Evolutionary conservation across 1,140 invertebrate genomes (phyloP), one percentile per base, ranked within the genome.

Genomic region (Neocloeon triangulifer): DNA sequence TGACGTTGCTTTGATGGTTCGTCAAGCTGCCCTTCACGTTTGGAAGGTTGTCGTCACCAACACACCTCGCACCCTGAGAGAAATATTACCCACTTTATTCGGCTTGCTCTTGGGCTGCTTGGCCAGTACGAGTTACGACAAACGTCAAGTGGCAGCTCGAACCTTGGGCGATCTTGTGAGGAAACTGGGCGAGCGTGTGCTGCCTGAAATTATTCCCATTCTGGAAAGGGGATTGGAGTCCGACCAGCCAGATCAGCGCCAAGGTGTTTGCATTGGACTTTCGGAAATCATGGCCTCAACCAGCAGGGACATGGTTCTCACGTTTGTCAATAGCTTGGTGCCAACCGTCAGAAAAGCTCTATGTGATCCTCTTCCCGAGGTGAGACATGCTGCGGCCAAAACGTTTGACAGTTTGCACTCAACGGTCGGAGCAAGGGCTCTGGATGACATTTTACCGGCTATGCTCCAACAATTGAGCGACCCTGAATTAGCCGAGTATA

Each of bases 211-310:
- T 27, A 91, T 99, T 47, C 94, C 92, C 0, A 95, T 98, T 46
- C 56, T 99, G 25, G 89, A 98, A 54, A 65, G 70, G 37, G 89
- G 91, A 1, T 57, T 98, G 25, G 73, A 89, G 42, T 94, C 86
- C 1, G 73, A 86, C 28, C 66, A 79, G 28, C 52, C 84, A 6
- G 91, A 96, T 56, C 86, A 96, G 52, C 61, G 92, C 18, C 86
- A 97, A 56, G 94, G 92, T 43, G 94, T 98, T 8, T 96, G 92
- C 52, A 95, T 97, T 50, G 92, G 92, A 4, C 60, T 99, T 2
- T 86, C 84, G 1, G 95, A 99, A 64, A 98, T 99, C 41, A 94
- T 98, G 73, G 72, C 74, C 3, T 92, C 89, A 23, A 96, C 89
- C 2, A 91, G 81, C 32, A 72, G 73, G 44, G 92, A 97, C 43